A percentile compares a stretch with the other conserved stretches of the same genome.
phyloP scores from a whole-genome alignment of 2,888 invertebrate species.

The Mythimna pallens region DNA sequence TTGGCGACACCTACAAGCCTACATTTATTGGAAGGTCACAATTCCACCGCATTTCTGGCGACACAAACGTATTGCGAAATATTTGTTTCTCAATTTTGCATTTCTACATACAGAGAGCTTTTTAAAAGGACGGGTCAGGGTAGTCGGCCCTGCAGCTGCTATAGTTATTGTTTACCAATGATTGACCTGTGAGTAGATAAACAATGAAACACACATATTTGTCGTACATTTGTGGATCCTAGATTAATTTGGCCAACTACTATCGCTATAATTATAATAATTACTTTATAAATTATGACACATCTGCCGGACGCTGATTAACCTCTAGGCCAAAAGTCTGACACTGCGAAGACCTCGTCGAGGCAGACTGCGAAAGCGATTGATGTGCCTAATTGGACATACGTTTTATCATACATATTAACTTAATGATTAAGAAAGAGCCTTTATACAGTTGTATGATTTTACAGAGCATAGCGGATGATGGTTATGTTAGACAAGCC shows the following conservation, averaged over 20 bases:
- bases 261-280: neutral
- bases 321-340: constrained; percentile 1
- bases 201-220: neutral
- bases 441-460: neutral
- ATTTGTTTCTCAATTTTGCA: constrained; percentile 33
- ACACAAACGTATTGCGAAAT: constrained; percentile 40
- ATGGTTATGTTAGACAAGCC: neutral
- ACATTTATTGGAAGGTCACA: constrained; percentile 31
- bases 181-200: neutral
- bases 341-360: neutral
- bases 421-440: neutral
- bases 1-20: constrained; percentile 16
- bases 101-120: constrained; percentile 35
- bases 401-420: neutral
- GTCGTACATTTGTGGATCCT: too few relatives aligned
- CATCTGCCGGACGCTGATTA: constrained; percentile 13
- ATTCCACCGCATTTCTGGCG: constrained; percentile 18
- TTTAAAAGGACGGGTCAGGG: constrained; percentile 44
- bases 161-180: neutral
- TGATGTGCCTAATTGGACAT: neutral
- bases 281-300: neutral
- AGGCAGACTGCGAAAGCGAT: neutral
- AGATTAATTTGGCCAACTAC: constrained; percentile 1
- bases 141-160: constrained; percentile 5
- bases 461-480: neutral